Evolutionary conservation across 2,888 invertebrate genomes (phyloP).

Genomic region (Neoascia interrupta): DNA sequence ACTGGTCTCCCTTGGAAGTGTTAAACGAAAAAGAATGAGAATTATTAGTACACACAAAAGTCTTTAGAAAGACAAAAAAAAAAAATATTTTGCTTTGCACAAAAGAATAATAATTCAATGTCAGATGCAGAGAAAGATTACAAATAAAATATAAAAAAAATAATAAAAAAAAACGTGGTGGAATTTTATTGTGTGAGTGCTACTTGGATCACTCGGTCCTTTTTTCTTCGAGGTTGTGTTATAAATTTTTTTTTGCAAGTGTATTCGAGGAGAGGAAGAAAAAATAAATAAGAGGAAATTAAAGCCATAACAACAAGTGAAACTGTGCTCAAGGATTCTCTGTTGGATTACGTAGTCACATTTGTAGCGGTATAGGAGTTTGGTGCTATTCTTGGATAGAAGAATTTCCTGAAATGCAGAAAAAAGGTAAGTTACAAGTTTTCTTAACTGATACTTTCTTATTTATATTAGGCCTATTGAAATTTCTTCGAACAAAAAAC

Average conservation of each 20-base stretch:
- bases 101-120: conserved; percentile 51
- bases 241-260: too few relatives aligned
- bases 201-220: conserved; percentile 2
- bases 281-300: not conserved
- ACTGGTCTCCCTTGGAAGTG: conserved; percentile 46
- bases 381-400: conserved; percentile 35
- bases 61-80: conserved; percentile 1
- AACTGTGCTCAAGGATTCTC: conserved; percentile 15
- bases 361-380: conserved; percentile 18
- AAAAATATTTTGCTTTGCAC: conserved; percentile 3
- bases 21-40: conserved; percentile 25
- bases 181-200: conserved; percentile 20
- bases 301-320: conserved; percentile 18
- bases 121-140: conserved; percentile 42
- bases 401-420: conserved; percentile 51
- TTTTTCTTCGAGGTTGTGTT: not conserved
- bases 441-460: too few relatives aligned
- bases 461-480: too few relatives aligned
- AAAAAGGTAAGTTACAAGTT: conserved; percentile 57
- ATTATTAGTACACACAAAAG: not conserved
- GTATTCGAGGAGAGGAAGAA: too few relatives aligned
- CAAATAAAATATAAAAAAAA: conserved; percentile 14
- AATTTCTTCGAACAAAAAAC: too few relatives aligned
- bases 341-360: conserved; percentile 45
- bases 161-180: too few relatives aligned